Conservation (phyloP, 2,797 vertebrate species). For the Geotrypetes seraphini region DNA sequence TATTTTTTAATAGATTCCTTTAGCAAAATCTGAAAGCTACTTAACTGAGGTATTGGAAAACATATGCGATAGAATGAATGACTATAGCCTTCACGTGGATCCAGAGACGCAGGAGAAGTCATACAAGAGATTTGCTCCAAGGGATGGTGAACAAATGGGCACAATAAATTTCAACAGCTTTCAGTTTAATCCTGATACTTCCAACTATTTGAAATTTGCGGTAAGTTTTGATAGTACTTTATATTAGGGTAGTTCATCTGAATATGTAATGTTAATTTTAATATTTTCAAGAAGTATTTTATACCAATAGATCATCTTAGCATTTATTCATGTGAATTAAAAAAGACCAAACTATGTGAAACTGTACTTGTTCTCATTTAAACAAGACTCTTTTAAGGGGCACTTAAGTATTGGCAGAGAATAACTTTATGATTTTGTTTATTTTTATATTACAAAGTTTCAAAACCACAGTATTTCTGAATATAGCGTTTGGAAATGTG, state of each 20-base stretch:
- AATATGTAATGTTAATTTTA: too few relatives aligned
- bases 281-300: too few relatives aligned
- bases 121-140: constrained; percentile 62
- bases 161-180: constrained; percentile 57
- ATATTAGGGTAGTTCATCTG: neutral
- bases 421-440: too few relatives aligned
- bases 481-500: too few relatives aligned
- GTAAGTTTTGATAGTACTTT: constrained; percentile 44
- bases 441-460: too few relatives aligned
- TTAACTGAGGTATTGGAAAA: constrained; percentile 61
- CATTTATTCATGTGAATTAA: neutral
- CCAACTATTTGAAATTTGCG: constrained; percentile 61
- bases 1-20: constrained; percentile 47
- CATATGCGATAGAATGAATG: constrained; percentile 63
- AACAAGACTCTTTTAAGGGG: too few relatives aligned
- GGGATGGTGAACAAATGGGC: constrained; percentile 27
- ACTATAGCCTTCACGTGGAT: constrained; percentile 60
- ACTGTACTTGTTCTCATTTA: too few relatives aligned
- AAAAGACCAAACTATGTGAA: too few relatives aligned
- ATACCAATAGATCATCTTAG: too few relatives aligned
- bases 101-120: constrained; percentile 46
- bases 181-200: constrained; percentile 55
- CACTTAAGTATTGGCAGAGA: too few relatives aligned
- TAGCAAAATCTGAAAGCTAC: constrained; percentile 63
- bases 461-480: too few relatives aligned